Conservation (phyloP, 2,113 vertebrate species). For the Gobiocypris rarus region DNA sequence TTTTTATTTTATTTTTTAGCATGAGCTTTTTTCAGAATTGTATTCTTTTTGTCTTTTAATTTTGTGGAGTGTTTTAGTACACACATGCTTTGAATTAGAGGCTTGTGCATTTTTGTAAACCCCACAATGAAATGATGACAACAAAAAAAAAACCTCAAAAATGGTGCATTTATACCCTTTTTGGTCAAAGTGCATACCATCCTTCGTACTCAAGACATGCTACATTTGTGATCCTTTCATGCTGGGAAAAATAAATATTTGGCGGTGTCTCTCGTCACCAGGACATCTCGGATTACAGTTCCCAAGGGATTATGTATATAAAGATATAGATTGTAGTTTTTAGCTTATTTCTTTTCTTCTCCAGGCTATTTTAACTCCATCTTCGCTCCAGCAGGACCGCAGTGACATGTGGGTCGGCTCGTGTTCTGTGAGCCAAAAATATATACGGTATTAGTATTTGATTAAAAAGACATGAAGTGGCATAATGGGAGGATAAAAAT, state of each 20-base stretch:
- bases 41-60: constrained; percentile 8
- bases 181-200: not conserved
- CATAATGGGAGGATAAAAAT: constrained; percentile 48
- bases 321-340: not conserved
- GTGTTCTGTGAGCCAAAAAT: constrained; percentile 39
- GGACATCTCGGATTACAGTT: constrained; percentile 11
- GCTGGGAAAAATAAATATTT: constrained; percentile 13
- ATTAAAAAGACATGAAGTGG: constrained; percentile 48
- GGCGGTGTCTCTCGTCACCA: not conserved
- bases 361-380: not conserved
- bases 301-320: constrained; percentile 28
- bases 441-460: constrained; percentile 43
- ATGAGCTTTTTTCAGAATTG: not conserved
- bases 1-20: not conserved
- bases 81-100: constrained; percentile 32
- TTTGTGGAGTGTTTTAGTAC: not conserved
- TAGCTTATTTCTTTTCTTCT: not conserved
- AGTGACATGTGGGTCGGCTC: constrained; percentile 12
- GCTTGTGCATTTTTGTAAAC: not conserved
- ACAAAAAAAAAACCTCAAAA: not conserved
- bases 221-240: not conserved
- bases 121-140: not conserved
- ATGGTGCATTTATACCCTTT: not conserved
- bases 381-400: not conserved
- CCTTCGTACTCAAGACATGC: not conserved